These are phyloP conservation scores for Drosophila seguyi DNA, from an alignment of 1,140 invertebrate species.

Conservation along the genomic window DNA sequence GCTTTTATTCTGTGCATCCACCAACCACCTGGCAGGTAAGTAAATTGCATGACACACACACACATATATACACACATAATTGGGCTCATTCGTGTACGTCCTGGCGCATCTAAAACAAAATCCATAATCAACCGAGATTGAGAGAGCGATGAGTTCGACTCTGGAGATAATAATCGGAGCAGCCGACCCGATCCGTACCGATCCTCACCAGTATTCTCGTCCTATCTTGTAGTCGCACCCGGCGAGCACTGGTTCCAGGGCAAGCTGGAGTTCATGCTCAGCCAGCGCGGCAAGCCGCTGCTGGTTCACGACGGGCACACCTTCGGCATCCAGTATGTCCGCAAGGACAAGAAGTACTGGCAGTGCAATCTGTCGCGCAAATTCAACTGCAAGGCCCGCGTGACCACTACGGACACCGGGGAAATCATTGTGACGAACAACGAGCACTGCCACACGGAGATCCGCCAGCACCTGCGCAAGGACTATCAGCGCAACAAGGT, in stretches of 20 bases:
- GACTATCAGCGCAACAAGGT: conserved; percentile 85
- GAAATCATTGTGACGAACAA: conserved; percentile 85
- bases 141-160: not conserved
- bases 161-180: conserved; percentile 11
- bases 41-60: conserved; percentile 64
- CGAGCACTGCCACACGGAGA: conserved; percentile 85
- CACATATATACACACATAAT: conserved; percentile 37
- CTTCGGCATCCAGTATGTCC: conserved; percentile 85
- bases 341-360: conserved; percentile 85
- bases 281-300: conserved; percentile 83
- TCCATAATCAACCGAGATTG: conserved; percentile 32
- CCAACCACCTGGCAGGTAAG: conserved; percentile 56
- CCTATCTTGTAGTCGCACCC: conserved; percentile 82
- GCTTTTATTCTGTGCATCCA: not conserved
- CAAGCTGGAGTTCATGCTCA: conserved; percentile 85
- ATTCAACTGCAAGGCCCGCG: conserved; percentile 85
- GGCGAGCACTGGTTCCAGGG: conserved; percentile 85
- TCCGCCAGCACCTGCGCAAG: conserved; percentile 84
- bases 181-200: conserved; percentile 28
- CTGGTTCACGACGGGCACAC: conserved; percentile 85
- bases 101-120: conserved; percentile 56
- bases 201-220: conserved; percentile 64
- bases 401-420: conserved; percentile 84
- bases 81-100: conserved; percentile 77
- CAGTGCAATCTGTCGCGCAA: conserved; percentile 85